Evolutionary conservation across 2,113 vertebrate genomes (phyloP).

Genomic region (Pygoscelis adeliae): DNA sequence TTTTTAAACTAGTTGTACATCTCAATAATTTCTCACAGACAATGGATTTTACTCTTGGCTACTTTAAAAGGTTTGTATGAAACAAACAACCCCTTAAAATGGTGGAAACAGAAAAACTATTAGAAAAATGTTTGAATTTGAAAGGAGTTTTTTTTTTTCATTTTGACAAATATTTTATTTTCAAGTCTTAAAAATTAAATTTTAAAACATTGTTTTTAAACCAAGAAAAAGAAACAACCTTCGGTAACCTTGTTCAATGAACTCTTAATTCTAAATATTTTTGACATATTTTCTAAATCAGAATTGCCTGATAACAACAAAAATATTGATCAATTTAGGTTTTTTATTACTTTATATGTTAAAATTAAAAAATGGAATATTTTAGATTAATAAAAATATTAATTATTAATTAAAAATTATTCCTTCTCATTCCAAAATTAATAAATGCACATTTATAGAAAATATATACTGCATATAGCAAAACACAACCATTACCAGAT

Average conservation of each 20-base stretch:
- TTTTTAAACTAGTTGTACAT: neutral
- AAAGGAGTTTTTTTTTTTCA: neutral
- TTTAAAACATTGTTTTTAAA: neutral
- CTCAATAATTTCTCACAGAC: neutral
- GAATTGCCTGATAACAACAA: neutral
- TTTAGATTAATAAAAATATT: neutral
- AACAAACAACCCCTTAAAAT: neutral
- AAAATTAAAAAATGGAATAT: neutral
- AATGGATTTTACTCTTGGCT: neutral
- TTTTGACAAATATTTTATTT: neutral
- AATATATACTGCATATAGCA: neutral
- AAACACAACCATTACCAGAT: neutral
- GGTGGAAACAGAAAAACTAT: neutral
- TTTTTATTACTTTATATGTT: neutral
- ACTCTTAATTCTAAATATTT: neutral
- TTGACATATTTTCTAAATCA: neutral
- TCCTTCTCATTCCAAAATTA: neutral
- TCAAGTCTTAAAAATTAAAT: neutral
- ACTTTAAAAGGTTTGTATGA: neutral
- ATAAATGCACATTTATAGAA: neutral
- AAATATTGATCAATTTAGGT: neutral
- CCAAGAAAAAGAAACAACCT: neutral
- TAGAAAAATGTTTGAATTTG: neutral
- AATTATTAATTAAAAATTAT: neutral
- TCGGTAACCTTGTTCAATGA: neutral